Evolutionary conservation across 2,888 invertebrate species (phyloP).

Genomic region (Nomada fabriciana): DNA sequence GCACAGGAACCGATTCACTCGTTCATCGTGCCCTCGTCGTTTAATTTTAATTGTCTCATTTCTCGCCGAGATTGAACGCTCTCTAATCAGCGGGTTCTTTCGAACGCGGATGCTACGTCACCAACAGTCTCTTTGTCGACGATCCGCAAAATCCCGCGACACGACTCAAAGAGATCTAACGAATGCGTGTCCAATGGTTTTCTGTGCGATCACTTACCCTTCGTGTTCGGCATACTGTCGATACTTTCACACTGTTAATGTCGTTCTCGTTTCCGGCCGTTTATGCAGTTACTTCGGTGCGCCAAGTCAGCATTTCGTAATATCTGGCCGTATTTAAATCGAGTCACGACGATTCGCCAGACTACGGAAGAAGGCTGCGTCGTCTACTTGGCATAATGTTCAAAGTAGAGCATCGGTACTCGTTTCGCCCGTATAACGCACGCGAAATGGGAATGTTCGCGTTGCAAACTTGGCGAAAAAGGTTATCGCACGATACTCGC

Average conservation of each 20-base stretch:
- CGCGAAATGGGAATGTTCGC: conserved; percentile 13
- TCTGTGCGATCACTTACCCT: conserved; percentile 69
- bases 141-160: too few relatives aligned
- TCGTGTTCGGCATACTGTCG: conserved; percentile 69
- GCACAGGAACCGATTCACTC: too few relatives aligned
- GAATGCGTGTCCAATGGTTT: neutral
- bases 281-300: conserved; percentile 57
- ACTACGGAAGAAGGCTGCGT: conserved; percentile 30
- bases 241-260: conserved; percentile 46
- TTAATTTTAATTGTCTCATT: too few relatives aligned
- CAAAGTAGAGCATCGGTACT: conserved; percentile 38
- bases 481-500: conserved; percentile 31
- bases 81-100: too few relatives aligned
- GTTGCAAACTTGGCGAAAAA: neutral
- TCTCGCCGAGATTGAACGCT: too few relatives aligned
- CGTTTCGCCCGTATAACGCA: conserved; percentile 5
- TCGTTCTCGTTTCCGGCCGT: conserved; percentile 43
- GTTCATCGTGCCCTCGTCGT: too few relatives aligned
- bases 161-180: too few relatives aligned
- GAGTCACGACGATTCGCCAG: conserved; percentile 46
- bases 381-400: conserved; percentile 31
- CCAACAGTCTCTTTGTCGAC: too few relatives aligned
- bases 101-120: too few relatives aligned
- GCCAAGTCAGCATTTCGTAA: conserved; percentile 76
- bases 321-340: conserved; percentile 61